phyloP scores from a whole-genome alignment of 1,140 invertebrate species.

The Anagrus nilaparvatae region DNA sequence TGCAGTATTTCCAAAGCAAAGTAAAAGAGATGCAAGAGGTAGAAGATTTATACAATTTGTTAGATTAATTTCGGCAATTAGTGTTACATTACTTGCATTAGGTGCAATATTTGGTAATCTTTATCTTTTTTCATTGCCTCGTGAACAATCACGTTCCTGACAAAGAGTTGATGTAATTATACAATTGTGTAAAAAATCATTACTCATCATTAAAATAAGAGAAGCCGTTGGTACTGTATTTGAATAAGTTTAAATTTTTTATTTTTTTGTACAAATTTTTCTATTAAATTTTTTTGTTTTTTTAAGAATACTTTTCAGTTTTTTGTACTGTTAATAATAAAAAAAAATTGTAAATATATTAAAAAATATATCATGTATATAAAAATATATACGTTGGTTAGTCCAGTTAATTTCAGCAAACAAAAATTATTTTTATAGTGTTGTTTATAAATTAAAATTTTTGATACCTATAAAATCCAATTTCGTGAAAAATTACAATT shows the following conservation, averaged over 20 bases:
- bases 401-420: too few relatives aligned
- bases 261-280: too few relatives aligned
- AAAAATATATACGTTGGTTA: too few relatives aligned
- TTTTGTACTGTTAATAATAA: too few relatives aligned
- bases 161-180: slow-evolving; percentile 37
- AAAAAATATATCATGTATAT: too few relatives aligned
- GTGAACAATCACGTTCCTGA: slow-evolving; percentile 35
- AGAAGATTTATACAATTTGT: slow-evolving; percentile 35
- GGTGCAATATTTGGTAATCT: slow-evolving; percentile 38
- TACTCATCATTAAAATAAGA: slow-evolving; percentile 37
- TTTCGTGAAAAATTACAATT: too few relatives aligned
- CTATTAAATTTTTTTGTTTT: too few relatives aligned
- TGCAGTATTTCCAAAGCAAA: slow-evolving; percentile 51
- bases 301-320: too few relatives aligned
- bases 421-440: too few relatives aligned
- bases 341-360: too few relatives aligned
- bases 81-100: slow-evolving; percentile 32
- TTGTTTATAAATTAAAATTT: too few relatives aligned
- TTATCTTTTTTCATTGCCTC: slow-evolving; percentile 36
- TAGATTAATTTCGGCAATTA: slow-evolving; percentile 33
- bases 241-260: slow-evolving; percentile 26
- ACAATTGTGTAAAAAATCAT: slow-evolving; percentile 35
- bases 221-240: slow-evolving; percentile 34
- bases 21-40: slow-evolving; percentile 35
- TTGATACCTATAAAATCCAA: too few relatives aligned